A percentile compares a stretch with the other conserved stretches of the same genome.
Evolutionary conservation across 2,888 invertebrate species (phyloP).

Genomic region (Macaria notata): DNA sequence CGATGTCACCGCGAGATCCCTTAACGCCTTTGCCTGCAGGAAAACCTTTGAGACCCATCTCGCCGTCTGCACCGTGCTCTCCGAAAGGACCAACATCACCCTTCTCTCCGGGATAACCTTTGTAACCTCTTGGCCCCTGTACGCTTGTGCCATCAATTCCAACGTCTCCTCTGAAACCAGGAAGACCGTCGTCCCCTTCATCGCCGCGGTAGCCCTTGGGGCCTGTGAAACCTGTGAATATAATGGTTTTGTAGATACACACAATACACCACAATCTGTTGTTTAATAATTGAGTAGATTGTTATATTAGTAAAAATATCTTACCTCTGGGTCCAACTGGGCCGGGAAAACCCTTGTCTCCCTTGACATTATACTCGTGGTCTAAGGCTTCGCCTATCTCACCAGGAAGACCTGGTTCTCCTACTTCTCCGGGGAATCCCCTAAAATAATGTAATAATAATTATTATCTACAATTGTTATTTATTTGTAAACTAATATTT

Average conservation of each 20-base stretch:
- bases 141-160: slow-evolving; percentile 65
- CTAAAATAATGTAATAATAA: slow-evolving; percentile 30
- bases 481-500: too few relatives aligned
- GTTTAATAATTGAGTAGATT: too few relatives aligned
- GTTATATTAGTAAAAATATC: too few relatives aligned
- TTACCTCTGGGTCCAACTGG: slow-evolving; percentile 27
- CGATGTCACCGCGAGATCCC: slow-evolving; percentile 76
- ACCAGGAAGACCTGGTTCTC: slow-evolving; percentile 66
- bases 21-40: slow-evolving; percentile 82
- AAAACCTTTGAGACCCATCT: slow-evolving; percentile 83
- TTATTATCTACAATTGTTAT: too few relatives aligned
- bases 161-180: slow-evolving; percentile 58
- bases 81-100: slow-evolving; percentile 86
- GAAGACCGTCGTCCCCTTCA: slow-evolving; percentile 58
- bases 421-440: slow-evolving; percentile 69
- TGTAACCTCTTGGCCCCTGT: slow-evolving; percentile 77
- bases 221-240: slow-evolving; percentile 41
- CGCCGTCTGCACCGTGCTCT: slow-evolving; percentile 73
- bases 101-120: slow-evolving; percentile 85
- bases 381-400: slow-evolving; percentile 60
- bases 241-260: neutral
- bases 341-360: slow-evolving; percentile 82
- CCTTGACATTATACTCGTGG: slow-evolving; percentile 61
- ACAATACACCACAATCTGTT: too few relatives aligned
- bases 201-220: slow-evolving; percentile 63